These are phyloP conservation scores for Himalopsyche japonica DNA, from an alignment of 2,888 invertebrate genomes.

Conservation along the genomic window DNA sequence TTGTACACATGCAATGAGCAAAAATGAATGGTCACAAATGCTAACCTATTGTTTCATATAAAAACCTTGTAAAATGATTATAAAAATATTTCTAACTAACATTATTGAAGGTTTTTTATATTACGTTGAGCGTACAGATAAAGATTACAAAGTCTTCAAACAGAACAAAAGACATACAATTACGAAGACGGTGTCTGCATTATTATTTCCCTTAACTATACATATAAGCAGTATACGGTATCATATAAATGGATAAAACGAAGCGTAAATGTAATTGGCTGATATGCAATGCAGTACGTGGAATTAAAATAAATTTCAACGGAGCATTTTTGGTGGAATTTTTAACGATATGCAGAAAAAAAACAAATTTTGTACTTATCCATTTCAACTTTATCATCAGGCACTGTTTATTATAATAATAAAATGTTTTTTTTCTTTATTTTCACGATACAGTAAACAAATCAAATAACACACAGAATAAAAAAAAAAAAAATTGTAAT, in stretches of 20 bases:
- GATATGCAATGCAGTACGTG: neutral
- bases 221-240: neutral
- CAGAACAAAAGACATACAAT: neutral
- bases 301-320: neutral
- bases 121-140: neutral
- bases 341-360: neutral
- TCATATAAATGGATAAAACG: neutral
- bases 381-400: neutral
- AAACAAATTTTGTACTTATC: neutral
- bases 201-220: neutral
- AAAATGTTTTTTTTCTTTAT: neutral
- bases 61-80: slow-evolving; percentile 2
- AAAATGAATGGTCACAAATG: slow-evolving; percentile 2
- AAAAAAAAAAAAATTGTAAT: too few species aligned
- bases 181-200: neutral
- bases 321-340: neutral
- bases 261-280: neutral
- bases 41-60: neutral
- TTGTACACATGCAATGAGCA: neutral
- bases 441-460: too few species aligned
- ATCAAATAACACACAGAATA: too few species aligned
- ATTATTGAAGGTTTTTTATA: neutral
- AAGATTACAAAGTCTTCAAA: neutral
- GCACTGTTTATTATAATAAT: neutral
- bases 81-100: slow-evolving; percentile 1